Evolutionary conservation across 2,888 invertebrate species (phyloP).

Genomic region (Lutraria lutraria): DNA sequence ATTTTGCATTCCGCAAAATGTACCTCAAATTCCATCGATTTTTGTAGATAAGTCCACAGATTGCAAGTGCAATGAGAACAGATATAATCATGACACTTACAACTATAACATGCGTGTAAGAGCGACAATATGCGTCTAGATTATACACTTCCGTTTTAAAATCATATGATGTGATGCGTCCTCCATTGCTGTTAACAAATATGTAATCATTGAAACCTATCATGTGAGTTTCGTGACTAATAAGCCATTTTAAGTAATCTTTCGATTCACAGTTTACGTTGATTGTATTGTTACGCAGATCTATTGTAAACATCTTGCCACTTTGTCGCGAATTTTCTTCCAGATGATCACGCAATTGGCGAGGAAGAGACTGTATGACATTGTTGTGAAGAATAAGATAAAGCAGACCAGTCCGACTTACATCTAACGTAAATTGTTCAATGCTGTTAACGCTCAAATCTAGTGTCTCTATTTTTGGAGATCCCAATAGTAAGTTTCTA

Average conservation of each 20-base stretch:
- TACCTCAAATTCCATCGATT: conserved; percentile 67
- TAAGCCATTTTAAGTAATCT: conserved; percentile 51
- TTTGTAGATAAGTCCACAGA: conserved; percentile 55
- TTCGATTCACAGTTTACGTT: conserved; percentile 27
- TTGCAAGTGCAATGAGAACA: conserved; percentile 36
- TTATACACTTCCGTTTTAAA: neutral
- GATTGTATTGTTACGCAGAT: conserved; percentile 47
- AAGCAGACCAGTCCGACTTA: neutral
- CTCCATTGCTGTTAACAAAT: conserved; percentile 22
- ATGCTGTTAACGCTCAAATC: conserved; percentile 46
- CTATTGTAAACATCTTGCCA: conserved; percentile 30
- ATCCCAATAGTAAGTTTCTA: neutral
- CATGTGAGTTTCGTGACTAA: conserved; percentile 29
- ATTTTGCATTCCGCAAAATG: conserved; percentile 50
- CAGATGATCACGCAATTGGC: neutral
- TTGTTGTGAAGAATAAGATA: conserved; percentile 21
- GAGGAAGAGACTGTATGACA: neutral
- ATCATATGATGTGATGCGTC: neutral
- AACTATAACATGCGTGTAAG: conserved; percentile 19
- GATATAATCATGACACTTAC: neutral
- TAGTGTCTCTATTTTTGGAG: conserved; percentile 22
- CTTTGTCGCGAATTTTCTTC: conserved; percentile 26
- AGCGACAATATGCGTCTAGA: conserved; percentile 24
- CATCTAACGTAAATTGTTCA: conserved; percentile 32
- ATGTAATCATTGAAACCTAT: conserved; percentile 29